Base-by-base conservation (phyloP, 2,113 vertebrate genomes). In the Rhinoderma darwinii region DNA sequence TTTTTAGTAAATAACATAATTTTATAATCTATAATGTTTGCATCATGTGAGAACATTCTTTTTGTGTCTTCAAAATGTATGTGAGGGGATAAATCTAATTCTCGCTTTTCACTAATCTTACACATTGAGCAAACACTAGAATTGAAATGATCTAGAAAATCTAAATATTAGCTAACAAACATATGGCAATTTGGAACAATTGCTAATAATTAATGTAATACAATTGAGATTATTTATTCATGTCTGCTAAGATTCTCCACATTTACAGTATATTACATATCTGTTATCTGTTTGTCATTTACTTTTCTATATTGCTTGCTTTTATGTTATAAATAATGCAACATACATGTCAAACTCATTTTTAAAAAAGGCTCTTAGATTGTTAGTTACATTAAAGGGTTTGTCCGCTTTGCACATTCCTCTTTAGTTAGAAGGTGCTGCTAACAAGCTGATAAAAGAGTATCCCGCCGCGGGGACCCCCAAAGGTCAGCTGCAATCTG, bases 131-230 rank as follows among this genome's bases (percentile, higher is more conserved):
- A 72, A 72, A 72, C 32, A 41, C 37, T 41, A 3, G 32, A 41
- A 72, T 41, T 39, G 17, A 72, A 72, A 72, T 37, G 30, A 72
- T 72, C 37, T 39, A 12, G 35, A 41, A 72, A 68, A 72, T 41
- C 18, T 41, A 72, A 72, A 72, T 72, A 72, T 72, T 72, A 72
- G 68, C 37, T 72, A 39, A 72, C 68, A 72, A 72, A 41, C 66
- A 70, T 70, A 37, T 41, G 68, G 68, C 37, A 72, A 41, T 41
- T 72, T 72, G 11, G 37, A 72, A 72, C 68, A 72, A 37, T 72
- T 41, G 37, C 68, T 72, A 41, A 72, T 41, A 72, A 72, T 72
- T 39, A 72, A 72, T 72, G 10, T 17, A 39, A 72, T 41, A 37
- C 20, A 39, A 25, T 72, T 72, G 9, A 2, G 68, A 72, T 72